Evolutionary conservation across 2,888 invertebrate species (phyloP), one percentile per base, ranked within the genome.

Genomic region (Pollenia griseotomentosa): DNA sequence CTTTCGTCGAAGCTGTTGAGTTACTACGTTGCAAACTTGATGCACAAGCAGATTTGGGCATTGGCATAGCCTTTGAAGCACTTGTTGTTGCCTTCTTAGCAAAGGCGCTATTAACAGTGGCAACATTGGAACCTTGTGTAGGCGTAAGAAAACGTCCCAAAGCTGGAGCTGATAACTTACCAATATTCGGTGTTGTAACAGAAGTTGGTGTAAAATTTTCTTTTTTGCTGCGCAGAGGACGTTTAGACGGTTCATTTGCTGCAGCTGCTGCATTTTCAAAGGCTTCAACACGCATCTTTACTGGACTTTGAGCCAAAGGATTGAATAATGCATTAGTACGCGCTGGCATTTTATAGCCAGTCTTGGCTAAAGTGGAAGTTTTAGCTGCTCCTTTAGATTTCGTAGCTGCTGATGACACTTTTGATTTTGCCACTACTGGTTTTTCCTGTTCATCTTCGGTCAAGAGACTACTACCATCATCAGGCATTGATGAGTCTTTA

Each of bases 271-370:
- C 92, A 88, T 94, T 94, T 88, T 95, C 95, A 88, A 95, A 95
- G 0, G 95, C 95, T 88, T 95, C 94, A 0, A 95, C 95, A 55
- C 95, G 94, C 89, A 95, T 94, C 90, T 95, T 95, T 6, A 95
- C 94, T 0, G 95, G 94, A 88, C 95, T 95, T 85, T 95, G 94
- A 8, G 94, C 93, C 84, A 94, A 95, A 2, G 95, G 95, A 92
- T 93, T 93, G 74, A 93, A 93, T 11, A 93, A 84, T 86, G 93
- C 93, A 89, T 92, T 91, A 89, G 94, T 89, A 88, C 93, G 88
- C 16, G 87, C 82, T 65, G 91, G 90, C 90, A 92, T 81, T 83
- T 92, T 93, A 11, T 89, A 88, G 10, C 14, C 19, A 7, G 89
- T 86, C 83, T 92, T 93, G 0, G 89, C 53, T 8, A 89, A 85